phyloP scores from a whole-genome alignment of 2,888 invertebrate species.

The Marronus borbonicus region DNA sequence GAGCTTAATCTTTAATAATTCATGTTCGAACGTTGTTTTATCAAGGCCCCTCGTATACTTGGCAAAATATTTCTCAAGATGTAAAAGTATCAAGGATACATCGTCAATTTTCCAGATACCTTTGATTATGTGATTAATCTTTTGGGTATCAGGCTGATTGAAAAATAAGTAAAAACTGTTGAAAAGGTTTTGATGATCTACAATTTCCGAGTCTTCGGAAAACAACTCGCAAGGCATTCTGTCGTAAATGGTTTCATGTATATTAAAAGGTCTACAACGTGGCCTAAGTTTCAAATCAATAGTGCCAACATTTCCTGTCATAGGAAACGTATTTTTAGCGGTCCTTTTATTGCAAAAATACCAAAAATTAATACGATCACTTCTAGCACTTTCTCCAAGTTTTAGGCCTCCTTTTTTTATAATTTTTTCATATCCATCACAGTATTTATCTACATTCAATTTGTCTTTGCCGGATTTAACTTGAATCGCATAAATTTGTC shows the following conservation, averaged over 20 bases:
- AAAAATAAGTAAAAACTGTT: slow-evolving; percentile 18
- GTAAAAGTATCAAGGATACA: neutral
- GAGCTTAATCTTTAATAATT: slow-evolving; percentile 19
- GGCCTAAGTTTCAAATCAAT: neutral
- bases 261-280: neutral
- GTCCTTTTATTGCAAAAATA: neutral
- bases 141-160: neutral
- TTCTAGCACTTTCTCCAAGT: neutral
- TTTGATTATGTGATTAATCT: neutral
- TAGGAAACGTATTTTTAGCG: neutral
- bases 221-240: neutral
- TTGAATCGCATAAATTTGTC: neutral
- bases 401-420: neutral
- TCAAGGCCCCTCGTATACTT: neutral
- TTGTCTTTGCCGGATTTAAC: neutral
- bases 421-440: slow-evolving; percentile 12
- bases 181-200: neutral
- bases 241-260: no score
- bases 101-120: neutral
- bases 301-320: neutral
- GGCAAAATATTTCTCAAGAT: neutral
- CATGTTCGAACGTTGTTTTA: slow-evolving; percentile 18
- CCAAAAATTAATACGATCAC: slow-evolving; percentile 8
- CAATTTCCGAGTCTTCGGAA: neutral
- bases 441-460: neutral